Base-by-base conservation (phyloP, 2,113 vertebrate species). In the Erythrocercus mccallii region DNA sequence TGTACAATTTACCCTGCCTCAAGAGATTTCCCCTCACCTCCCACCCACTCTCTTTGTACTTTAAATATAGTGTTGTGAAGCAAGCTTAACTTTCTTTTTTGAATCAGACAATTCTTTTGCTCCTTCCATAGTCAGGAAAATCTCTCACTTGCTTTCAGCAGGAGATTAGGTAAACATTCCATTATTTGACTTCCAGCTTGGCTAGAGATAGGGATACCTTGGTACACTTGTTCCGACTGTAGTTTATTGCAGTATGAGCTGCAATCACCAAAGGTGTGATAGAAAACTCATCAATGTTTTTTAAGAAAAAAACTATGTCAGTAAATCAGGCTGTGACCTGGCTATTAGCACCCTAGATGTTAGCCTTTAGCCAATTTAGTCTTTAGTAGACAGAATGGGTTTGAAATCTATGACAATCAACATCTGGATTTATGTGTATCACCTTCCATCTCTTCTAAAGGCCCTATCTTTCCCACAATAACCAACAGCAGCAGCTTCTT, bases 1-100 rank as follows among this genome's bases (percentile, higher is more conserved):
- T 73, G 20, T 76, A 54, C 78, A 51, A 51, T n/a, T 91, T 87
- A 61, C 18, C 8, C 33, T 72, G 30, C 40, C 57, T 81, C 56
- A 45, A 62, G 77, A 88, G 70, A 53, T 93, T 90, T 73, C 6
- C 60, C 37, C 5, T 18, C 44, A 78, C 25, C 69, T 81, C 56
- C 51, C 25, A 68, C 15, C 53, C 91, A 72, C 90, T 78, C 37
- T 51, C 86, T 94, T 94, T 94, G 68, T 96, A 66, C 71, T 69
- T 88, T 86, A 88, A 93, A 76, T 88, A 74, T 38, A 84, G 76
- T 84, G 62, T 86, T 90, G 23, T 69, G 69, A 90, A 86, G 48
- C 25, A 95, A 92, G 24, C 47, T 79, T 93, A 92, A 83, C 33
- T 82, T 81, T 54, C 54, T 47, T 66, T 77, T 61, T 90, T 90